These are phyloP conservation scores for Trichonephila clavata DNA, from an alignment of 1,140 invertebrate genomes.

Conservation along the genomic window DNA sequence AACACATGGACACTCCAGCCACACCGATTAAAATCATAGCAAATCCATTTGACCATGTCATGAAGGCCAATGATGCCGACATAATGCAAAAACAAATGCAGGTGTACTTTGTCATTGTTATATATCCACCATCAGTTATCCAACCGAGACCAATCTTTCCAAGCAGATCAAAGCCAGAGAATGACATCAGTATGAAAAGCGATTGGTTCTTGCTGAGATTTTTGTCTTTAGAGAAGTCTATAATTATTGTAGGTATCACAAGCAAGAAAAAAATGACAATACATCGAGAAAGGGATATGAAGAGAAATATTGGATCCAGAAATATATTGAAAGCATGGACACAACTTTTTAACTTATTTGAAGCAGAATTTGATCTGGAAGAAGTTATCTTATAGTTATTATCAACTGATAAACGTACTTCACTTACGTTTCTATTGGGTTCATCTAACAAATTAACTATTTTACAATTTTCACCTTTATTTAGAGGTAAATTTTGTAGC, in stretches of 20 bases:
- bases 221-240: background rate
- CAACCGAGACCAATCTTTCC: background rate
- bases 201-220: background rate
- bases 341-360: background rate
- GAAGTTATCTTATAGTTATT: too few species aligned
- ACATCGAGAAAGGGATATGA: background rate
- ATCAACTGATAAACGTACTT: too few species aligned
- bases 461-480: too few species aligned
- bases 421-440: too few species aligned
- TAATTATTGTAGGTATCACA: background rate
- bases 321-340: background rate
- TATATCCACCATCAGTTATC: background rate
- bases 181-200: background rate
- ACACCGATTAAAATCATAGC: background rate
- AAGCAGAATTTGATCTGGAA: too few species aligned
- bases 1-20: background rate
- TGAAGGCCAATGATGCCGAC: background rate
- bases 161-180: background rate
- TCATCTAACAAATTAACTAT: too few species aligned
- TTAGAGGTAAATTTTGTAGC: too few species aligned
- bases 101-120: background rate
- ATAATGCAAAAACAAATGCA: background rate
- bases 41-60: background rate
- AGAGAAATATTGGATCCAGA: background rate
- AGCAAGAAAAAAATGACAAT: background rate